Evolutionary conservation across 2,113 vertebrate genomes (phyloP).

Genomic region (Aldabrachelys gigantea): DNA sequence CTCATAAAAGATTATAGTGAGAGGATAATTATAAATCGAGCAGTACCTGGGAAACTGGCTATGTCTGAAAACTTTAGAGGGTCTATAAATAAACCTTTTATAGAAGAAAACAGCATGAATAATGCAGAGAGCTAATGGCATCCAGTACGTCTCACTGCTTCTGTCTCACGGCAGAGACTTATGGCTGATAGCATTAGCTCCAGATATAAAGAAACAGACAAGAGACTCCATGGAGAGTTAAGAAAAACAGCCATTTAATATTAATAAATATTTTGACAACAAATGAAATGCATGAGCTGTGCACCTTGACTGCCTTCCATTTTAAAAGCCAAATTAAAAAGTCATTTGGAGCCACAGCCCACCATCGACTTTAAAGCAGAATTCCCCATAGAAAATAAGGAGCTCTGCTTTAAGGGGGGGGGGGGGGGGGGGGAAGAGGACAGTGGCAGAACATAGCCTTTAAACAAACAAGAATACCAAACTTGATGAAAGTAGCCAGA

Average conservation of each 20-base stretch:
- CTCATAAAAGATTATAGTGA: neutral
- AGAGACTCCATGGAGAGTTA: neutral
- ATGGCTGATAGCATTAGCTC: conserved; percentile 20
- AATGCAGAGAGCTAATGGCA: conserved; percentile 57
- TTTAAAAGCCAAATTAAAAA: neutral
- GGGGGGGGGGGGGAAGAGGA: accelerated
- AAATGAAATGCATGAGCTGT: neutral
- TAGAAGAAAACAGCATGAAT: conserved; percentile 42
- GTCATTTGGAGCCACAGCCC: neutral
- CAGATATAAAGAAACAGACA: neutral
- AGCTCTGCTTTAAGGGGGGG: neutral
- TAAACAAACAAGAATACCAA: neutral
- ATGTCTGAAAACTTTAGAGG: conserved; percentile 22
- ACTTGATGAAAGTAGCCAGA: neutral
- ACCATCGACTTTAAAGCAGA: neutral
- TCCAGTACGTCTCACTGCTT: conserved; percentile 16
- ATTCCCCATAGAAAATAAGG: neutral
- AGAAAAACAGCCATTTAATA: neutral
- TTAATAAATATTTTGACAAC: neutral
- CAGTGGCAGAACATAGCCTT: neutral
- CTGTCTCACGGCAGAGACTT: neutral
- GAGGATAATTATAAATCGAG: conserved; percentile 19
- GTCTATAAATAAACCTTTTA: conserved; percentile 72
- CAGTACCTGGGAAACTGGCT: conserved; percentile 49
- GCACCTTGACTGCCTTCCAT: neutral